A percentile compares a stretch with the other conserved stretches of the same genome.
Conservation (phyloP, 1,140 invertebrate genomes). For the Lepidotrigona ventralis region DNA sequence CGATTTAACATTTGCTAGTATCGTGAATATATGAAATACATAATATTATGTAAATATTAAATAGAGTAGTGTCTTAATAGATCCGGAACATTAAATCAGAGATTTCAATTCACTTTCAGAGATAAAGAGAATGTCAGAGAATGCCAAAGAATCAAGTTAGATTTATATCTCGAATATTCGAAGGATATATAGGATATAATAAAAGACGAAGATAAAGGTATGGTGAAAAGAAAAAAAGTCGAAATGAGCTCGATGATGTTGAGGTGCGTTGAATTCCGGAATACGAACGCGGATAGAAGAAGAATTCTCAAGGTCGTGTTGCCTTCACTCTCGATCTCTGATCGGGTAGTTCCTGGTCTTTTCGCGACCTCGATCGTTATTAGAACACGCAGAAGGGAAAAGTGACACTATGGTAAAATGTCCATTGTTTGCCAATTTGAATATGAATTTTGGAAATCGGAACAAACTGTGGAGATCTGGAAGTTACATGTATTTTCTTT, state of each 20-base stretch:
- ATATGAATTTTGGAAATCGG: too few species aligned
- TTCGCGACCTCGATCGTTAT: not conserved
- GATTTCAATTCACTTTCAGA: not conserved
- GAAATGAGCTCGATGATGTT: not conserved
- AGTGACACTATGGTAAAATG: too few species aligned
- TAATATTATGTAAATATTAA: too few species aligned
- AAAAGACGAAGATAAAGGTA: too few species aligned
- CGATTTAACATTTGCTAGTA: too few species aligned
- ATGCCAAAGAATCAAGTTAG: not conserved
- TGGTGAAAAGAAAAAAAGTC: not conserved
- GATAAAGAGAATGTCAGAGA: not conserved
- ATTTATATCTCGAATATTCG: conserved; percentile 16
- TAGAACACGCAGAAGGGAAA: not conserved
- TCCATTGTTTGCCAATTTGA: too few species aligned
- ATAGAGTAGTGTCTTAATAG: too few species aligned
- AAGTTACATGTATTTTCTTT: too few species aligned
- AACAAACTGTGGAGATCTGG: too few species aligned
- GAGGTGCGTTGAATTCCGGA: conserved; percentile 20
- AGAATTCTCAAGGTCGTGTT: conserved; percentile 29
- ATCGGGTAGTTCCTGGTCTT: not conserved
- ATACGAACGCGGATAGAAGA: conserved; percentile 18
- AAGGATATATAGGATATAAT: not conserved
- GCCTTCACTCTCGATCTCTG: not conserved
- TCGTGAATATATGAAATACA: too few species aligned
- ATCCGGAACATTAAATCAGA: not conserved